A percentile compares a stretch with the other conserved stretches of the same genome.
phyloP scores from a whole-genome alignment of 2,113 vertebrate species.

The Melanocharis versteri region DNA sequence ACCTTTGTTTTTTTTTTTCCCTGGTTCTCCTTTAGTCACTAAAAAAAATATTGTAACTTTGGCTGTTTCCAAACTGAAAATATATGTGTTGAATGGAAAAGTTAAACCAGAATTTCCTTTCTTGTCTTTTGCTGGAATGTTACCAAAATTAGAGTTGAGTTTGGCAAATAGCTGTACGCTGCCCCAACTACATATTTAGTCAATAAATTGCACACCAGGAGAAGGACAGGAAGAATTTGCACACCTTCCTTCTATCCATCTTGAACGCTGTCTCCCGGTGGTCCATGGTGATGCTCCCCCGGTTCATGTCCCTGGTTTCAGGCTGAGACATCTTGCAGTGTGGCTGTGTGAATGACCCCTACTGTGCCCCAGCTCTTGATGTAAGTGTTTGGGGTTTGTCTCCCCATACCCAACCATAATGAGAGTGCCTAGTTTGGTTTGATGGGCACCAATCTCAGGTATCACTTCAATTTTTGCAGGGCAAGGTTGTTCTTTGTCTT shows the following conservation, averaged over 20 bases:
- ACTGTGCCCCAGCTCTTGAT: accelerated
- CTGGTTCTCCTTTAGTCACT: background rate
- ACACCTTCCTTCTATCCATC: accelerated
- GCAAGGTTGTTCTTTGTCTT: background rate
- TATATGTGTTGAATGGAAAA: background rate
- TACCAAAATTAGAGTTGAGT: background rate
- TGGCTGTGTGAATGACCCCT: background rate
- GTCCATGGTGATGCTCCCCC: accelerated
- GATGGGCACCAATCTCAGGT: background rate
- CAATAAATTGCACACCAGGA: background rate
- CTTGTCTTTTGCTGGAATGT: background rate
- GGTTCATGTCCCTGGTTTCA: background rate
- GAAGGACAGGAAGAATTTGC: background rate
- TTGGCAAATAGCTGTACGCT: background rate
- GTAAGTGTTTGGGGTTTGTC: background rate
- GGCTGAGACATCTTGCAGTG: accelerated
- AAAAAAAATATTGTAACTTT: background rate
- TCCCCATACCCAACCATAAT: background rate
- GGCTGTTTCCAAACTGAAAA: background rate
- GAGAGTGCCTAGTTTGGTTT: background rate
- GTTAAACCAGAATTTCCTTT: background rate
- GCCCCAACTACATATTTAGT: background rate
- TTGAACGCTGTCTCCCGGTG: accelerated
- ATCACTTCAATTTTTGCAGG: background rate
- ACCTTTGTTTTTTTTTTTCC: background rate